Base-by-base conservation (phyloP, 2,113 vertebrate species). In the Propithecus coquereli region DNA sequence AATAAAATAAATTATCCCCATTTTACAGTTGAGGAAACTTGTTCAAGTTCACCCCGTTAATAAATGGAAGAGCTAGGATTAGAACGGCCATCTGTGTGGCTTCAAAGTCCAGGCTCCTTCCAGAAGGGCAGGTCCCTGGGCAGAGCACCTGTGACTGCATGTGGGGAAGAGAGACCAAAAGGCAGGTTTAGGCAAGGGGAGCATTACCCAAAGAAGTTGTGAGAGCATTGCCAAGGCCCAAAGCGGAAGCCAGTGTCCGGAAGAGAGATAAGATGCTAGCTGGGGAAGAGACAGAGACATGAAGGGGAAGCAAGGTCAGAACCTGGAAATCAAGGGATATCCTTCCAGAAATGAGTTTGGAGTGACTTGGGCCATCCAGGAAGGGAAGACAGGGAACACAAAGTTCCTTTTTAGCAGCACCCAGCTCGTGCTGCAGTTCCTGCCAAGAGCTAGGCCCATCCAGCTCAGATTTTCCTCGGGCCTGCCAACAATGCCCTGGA, bases 391-490 rank as follows among this genome's bases (percentile, higher is more conserved):
- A 8, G 54, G 34, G 71, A 88, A 82, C 40, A 85, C 9, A 43
- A 34, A 93, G 52, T 81, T 85, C 52, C 73, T 96, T 89, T 52
- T 32, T 77, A 95, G 63, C 71, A 68, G 34, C 25, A 34, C 25
- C 8, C 79, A 65, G 47, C 79, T 59, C 13, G 5, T 43, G 47
- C 47, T 66, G 73, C 30, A 3, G 45, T 87, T 65, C 43, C 37
- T 76, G 81, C 80, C 37, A 68, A 89, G 57, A 20, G 4, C 34
- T 61, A 45, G 45, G 27, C 70, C 30, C 1, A 0, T 27, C 71
- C 82, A 77, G 68, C 87, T 96, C 87, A 81, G 63, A 90, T 63
- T 96, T 97, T 91, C 79, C 95, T 93, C 74, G 80, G 84, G 34
- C 61, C 61, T 90, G 32, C 22, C 40, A 90, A 87, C 68, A 47